Base-by-base conservation (phyloP, 2,113 vertebrate species). In the Dendropsophus ebraccatus region DNA sequence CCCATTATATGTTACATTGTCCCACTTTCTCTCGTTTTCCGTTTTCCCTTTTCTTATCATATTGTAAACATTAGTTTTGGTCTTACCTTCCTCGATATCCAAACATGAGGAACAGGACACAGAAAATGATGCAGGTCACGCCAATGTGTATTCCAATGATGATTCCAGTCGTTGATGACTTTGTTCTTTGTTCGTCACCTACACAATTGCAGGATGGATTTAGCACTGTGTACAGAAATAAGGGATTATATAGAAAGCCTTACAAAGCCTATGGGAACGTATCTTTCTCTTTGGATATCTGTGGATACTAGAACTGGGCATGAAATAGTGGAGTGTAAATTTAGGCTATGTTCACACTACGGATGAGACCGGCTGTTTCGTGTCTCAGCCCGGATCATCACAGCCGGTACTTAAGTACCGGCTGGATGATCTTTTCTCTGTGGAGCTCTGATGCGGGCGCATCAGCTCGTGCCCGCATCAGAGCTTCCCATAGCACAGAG, bases 41-140 rank as follows among this genome's bases (percentile, higher is more conserved):
- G 19, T 45, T n/a, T 37, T 5, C 9, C 11, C 41, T 49, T 25
- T 75, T 75, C 72, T 45, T n/a, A n/a, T 19, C 7, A 5, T 72
- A 72, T 2, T 10, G 35, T 41, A 72, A 5, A 45, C 45, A 47
- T 35, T 2, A 41, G 21, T 47, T 11, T 25, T 74, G 41, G 12
- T 41, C 93, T 45, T 91, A 99, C 98, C 97, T 97, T 90, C 97
- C 96, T 52, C 96, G 94, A 89, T 99, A 99, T 84, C 97, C 97
- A 73, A 98, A 98, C 90, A 97, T 93, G 45, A 99, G 97, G 92
- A 99, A 99, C 25, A 99, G 96, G 88, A 98, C 94, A 7, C 98
- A 99, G 95, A 99, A 97, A 88, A 99, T 94, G 91, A 99, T 98
- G 92, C 98, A 99, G 0, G 97, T 98, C 92, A 99, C 94, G 0